A percentile compares a stretch with the other conserved stretches of the same genome.
These are phyloP conservation scores for Thymelicus acteon DNA, from an alignment of 2,888 invertebrate species.

Conservation along the genomic window DNA sequence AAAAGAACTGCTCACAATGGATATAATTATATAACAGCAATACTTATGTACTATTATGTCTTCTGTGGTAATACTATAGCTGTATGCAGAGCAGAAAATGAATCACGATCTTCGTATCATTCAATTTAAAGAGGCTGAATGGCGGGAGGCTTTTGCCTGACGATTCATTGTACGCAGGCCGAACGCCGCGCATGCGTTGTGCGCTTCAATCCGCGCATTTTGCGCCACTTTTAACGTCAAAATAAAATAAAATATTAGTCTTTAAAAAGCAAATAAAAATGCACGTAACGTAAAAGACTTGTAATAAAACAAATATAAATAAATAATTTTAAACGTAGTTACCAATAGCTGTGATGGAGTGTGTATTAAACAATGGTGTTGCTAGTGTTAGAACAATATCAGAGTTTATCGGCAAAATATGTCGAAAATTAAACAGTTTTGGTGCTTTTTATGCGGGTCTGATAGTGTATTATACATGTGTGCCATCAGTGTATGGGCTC, in stretches of 20 bases:
- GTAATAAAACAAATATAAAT: background rate
- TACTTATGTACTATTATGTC: too few species aligned
- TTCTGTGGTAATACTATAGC: background rate
- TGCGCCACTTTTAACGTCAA: conserved; percentile 54
- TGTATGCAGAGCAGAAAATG: conserved; percentile 34
- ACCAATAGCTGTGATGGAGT: conserved; percentile 49
- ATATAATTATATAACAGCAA: conserved; percentile 5
- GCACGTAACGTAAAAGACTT: background rate
- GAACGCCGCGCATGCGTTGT: conserved; percentile 66
- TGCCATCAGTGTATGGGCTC: conserved; percentile 66
- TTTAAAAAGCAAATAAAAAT: conserved; percentile 2
- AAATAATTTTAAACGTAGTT: conserved; percentile 4
- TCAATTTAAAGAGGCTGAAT: conserved; percentile 58
- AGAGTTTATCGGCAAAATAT: conserved; percentile 53
- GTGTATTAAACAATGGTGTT: conserved; percentile 42
- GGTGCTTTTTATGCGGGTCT: conserved; percentile 66
- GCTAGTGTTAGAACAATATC: conserved; percentile 46
- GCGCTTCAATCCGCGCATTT: conserved; percentile 59
- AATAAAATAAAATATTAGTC: conserved; percentile 17
- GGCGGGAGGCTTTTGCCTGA: conserved; percentile 60
- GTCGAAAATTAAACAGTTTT: conserved; percentile 56
- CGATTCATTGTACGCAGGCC: conserved; percentile 59
- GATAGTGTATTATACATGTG: conserved; percentile 63
- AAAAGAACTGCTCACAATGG: conserved; percentile 11
- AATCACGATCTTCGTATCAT: conserved; percentile 36